Percentiles rank a stretch among this genome's conserved stretches.
These are phyloP conservation scores for Acrobasis consociella DNA, from an alignment of 2,888 invertebrate genomes.

Conservation along the genomic window DNA sequence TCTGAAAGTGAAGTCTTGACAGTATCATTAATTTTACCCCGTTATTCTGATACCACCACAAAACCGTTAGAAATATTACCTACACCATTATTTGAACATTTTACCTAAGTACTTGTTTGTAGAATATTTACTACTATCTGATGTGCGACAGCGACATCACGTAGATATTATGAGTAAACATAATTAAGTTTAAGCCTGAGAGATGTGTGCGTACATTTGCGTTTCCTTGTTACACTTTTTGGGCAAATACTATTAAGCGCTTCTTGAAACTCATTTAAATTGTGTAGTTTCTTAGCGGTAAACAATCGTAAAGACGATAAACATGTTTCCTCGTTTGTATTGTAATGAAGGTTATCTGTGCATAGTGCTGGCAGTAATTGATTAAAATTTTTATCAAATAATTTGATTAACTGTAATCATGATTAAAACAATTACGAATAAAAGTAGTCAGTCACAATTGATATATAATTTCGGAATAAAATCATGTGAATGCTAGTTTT, in stretches of 20 bases:
- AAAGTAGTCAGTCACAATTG: too few relatives aligned
- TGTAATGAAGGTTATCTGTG: conserved; percentile 12
- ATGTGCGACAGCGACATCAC: conserved; percentile 3
- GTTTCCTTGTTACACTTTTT: conserved; percentile 10
- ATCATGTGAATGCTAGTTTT: too few relatives aligned
- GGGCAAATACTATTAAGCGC: not conserved
- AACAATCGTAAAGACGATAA: conserved; percentile 2
- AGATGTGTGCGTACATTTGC: not conserved
- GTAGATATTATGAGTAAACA: conserved; percentile 10
- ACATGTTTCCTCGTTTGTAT: conserved; percentile 6
- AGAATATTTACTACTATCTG: conserved; percentile 9
- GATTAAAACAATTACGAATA: too few relatives aligned
- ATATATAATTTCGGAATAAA: too few relatives aligned
- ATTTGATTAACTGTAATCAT: too few relatives aligned
- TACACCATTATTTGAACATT: not conserved
- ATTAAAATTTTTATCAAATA: too few relatives aligned
- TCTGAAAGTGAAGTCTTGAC: too few relatives aligned
- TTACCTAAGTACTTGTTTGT: conserved; percentile 2
- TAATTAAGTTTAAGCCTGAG: conserved; percentile 1
- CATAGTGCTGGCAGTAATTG: too few relatives aligned
- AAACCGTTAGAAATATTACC: not conserved
- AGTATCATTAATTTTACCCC: too few relatives aligned
- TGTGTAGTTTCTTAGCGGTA: conserved; percentile 7
- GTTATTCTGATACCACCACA: not conserved
- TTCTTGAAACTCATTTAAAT: conserved; percentile 3